Base-by-base conservation (phyloP, 1,140 invertebrate genomes). In the Drosophila kikkawai region DNA sequence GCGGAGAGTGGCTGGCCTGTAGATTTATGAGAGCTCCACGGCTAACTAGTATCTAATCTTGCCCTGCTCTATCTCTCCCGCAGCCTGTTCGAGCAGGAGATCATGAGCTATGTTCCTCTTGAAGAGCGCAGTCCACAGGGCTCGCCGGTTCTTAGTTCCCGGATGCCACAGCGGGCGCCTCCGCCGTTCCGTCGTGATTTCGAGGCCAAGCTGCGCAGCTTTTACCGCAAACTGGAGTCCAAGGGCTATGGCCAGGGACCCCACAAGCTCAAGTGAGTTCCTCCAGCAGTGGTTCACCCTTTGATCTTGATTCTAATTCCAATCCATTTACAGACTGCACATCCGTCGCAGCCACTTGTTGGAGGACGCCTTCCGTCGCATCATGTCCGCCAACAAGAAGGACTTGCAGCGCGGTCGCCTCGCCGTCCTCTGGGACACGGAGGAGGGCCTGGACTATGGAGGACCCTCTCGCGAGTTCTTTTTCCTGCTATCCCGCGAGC, bases 231-330 rank as follows among this genome's bases (percentile, higher is more conserved):
- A 93, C 94, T 99, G 19, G 98, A 99, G 93, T 97, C 97, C 79
- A 99, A 99, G 94, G 98, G 98, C 55, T 99, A 98, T 91, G 98
- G 98, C 12, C 98, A 99, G 93, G 98, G 98, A 6, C 98, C 98
- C 2, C 96, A 97, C 64, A 99, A 99, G 94, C 95, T 99, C 70
- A 99, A 98, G 98, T 99, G 93, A 95, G 95, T 94, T 11, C 34
- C 19, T 1, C 34, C 19, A 1, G 2, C 7, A 32, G 0, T 11
- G 2, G 29, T 17, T 17, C 0, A 51, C 0, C 9, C 4, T 0
- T n/a, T 55, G 13, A 22, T 15, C 8, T n/a, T 11, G 17, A n/a
- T 26, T 2, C 15, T 22, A 44, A 55, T 37, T 0, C 9, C 0
- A 26, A 15, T 22, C 9, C 71, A 3, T 73, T 88, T 93, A 22